These are phyloP conservation scores for Mus musculus DNA, from an alignment of 2,113 vertebrate species.

Conservation along the genomic window GRCm39 chr7:24943001-24943500, in stretches of 20 bases:
- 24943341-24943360: slow-evolving; percentile 79
- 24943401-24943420: slow-evolving; percentile 66
- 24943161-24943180: slow-evolving; percentile 80
- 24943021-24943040: slow-evolving; percentile 81
- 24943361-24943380: slow-evolving; percentile 54
- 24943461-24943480: slow-evolving; percentile 77
- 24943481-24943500: slow-evolving; percentile 77
- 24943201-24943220: slow-evolving; percentile 3
- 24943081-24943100: background rate
- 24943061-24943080: slow-evolving; percentile 59
- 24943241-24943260: slow-evolving; percentile 56
- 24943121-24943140: slow-evolving; percentile 66
- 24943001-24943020: slow-evolving; percentile 21
- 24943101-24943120: slow-evolving; percentile 82
- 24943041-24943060: slow-evolving; percentile 71
- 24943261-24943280: slow-evolving; percentile 68
- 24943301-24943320: slow-evolving; percentile 80
- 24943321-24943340: slow-evolving; percentile 72
- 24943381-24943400: slow-evolving; percentile 47
- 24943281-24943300: slow-evolving; percentile 82
- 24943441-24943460: slow-evolving; percentile 60
- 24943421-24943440: slow-evolving; percentile 55
- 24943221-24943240: background rate
- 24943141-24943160: slow-evolving; percentile 65
- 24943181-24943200: slow-evolving; percentile 79